phyloP scores from a whole-genome alignment of 2,888 invertebrate genomes.

The Alloplasta piceator region DNA sequence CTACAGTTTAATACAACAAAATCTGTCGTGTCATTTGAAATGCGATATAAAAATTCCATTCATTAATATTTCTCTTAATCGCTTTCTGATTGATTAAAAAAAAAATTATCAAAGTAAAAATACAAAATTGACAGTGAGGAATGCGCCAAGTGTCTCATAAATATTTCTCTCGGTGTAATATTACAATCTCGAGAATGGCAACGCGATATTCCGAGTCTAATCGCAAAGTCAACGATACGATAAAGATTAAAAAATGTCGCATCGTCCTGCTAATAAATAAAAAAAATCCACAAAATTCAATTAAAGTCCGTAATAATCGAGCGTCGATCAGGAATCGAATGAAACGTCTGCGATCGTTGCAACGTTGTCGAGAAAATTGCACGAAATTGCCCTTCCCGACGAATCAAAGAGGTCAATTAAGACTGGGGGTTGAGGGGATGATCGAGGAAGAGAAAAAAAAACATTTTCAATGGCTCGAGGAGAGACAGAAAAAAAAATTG shows the following conservation, averaged over 20 bases:
- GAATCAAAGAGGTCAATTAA: conserved; percentile 6
- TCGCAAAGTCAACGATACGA: conserved; percentile 12
- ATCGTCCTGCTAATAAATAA: background rate
- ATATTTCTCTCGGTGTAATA: conserved; percentile 42
- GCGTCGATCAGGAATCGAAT: conserved; percentile 18
- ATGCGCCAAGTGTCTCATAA: conserved; percentile 36
- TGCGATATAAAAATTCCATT: no score
- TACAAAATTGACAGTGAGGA: conserved; percentile 4
- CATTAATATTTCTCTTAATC: no score
- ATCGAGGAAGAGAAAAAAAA: conserved; percentile 2
- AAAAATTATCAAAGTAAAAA: no score
- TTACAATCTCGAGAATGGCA: conserved; percentile 44
- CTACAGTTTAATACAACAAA: no score
- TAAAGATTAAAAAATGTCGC: background rate
- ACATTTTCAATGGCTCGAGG: background rate
- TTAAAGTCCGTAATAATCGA: conserved; percentile 18
- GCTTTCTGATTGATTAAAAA: no score
- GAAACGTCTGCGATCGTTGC: conserved; percentile 10
- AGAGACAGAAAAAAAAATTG: conserved; percentile 43
- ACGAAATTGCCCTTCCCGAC: background rate
- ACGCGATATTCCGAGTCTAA: conserved; percentile 6
- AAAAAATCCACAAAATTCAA: background rate
- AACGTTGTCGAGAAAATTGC: background rate
- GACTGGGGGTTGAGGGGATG: background rate
- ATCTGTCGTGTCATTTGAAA: no score